A percentile compares a stretch with the other conserved stretches of the same genome.
These are phyloP conservation scores for Drosophila falleni DNA, from an alignment of 2,888 invertebrate genomes.

Conservation along the genomic window DNA sequence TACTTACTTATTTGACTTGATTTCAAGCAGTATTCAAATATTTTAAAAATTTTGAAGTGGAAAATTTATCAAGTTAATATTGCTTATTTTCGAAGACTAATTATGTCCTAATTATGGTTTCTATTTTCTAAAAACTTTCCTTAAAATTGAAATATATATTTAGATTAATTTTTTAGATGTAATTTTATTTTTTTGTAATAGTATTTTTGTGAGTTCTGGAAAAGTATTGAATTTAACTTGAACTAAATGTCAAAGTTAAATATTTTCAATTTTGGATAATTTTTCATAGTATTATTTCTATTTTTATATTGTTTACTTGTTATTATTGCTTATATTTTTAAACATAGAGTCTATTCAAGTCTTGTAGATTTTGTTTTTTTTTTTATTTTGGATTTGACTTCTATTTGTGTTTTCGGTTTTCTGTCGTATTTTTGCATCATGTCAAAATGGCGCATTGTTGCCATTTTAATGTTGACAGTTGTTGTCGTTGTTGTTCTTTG, in stretches of 20 bases:
- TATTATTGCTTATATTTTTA: not conserved
- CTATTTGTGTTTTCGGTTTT: conserved; percentile 10
- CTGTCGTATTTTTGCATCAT: conserved; percentile 41
- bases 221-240: not conserved
- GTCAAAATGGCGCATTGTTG: conserved; percentile 55
- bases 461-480: conserved; percentile 50
- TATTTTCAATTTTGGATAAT: not conserved
- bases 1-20: too few relatives aligned
- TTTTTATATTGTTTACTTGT: not conserved
- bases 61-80: too few relatives aligned
- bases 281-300: not conserved
- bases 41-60: too few relatives aligned
- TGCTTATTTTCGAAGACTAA: too few relatives aligned
- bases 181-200: too few relatives aligned
- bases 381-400: not conserved
- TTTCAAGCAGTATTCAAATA: too few relatives aligned
- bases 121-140: too few relatives aligned
- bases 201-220: too few relatives aligned
- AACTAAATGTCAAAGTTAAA: not conserved
- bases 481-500: conserved; percentile 28
- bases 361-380: not conserved
- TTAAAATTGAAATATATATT: too few relatives aligned
- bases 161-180: too few relatives aligned
- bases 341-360: conserved; percentile 12
- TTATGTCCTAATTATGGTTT: too few relatives aligned